Percentiles rank a stretch among this genome's conserved stretches.
phyloP scores from a whole-genome alignment of 2,888 invertebrate species.

The Sabatieria punctata region DNA sequence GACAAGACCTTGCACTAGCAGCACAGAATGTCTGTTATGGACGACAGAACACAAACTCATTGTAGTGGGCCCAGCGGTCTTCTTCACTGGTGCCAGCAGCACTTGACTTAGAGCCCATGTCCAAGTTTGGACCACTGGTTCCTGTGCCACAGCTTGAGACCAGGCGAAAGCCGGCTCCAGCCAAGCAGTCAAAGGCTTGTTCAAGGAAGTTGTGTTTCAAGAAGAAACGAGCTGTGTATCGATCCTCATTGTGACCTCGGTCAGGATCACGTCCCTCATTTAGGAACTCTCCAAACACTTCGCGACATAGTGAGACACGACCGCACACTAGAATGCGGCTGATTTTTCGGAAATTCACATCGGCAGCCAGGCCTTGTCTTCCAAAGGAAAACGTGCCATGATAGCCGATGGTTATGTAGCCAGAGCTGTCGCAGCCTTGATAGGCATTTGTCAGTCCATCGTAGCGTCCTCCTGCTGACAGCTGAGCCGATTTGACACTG shows the following conservation, averaged over 20 bases:
- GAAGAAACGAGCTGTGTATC: constrained; percentile 90
- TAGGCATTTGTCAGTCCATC: not conserved
- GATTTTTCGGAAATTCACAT: constrained; percentile 93
- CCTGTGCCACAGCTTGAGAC: constrained; percentile 63
- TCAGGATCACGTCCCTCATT: constrained; percentile 94
- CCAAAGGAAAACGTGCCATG: constrained; percentile 96
- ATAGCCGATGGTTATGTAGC: constrained; percentile 80
- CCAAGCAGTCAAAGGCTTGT: constrained; percentile 38
- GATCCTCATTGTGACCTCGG: constrained; percentile 58
- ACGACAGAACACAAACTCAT: constrained; percentile 90
- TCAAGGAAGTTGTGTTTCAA: constrained; percentile 93
- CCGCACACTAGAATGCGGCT: constrained; percentile 86
- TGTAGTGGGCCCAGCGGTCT: constrained; percentile 98
- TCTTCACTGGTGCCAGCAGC: constrained; percentile 92
- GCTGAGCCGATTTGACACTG: not conserved
- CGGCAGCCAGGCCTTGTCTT: constrained; percentile 71
- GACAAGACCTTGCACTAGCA: too few relatives aligned
- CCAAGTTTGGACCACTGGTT: constrained; percentile 57
- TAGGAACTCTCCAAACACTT: constrained; percentile 74
- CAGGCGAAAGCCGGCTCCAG: constrained; percentile 60
- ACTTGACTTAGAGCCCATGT: constrained; percentile 41
- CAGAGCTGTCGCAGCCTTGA: constrained; percentile 34
- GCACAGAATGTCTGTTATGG: too few relatives aligned
- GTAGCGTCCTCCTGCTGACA: not conserved
- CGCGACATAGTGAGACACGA: constrained; percentile 44